A percentile compares a stretch with the other conserved stretches of the same genome.
Conservation (phyloP, 2,797 vertebrate genomes). For the Limosa lapponica region DNA sequence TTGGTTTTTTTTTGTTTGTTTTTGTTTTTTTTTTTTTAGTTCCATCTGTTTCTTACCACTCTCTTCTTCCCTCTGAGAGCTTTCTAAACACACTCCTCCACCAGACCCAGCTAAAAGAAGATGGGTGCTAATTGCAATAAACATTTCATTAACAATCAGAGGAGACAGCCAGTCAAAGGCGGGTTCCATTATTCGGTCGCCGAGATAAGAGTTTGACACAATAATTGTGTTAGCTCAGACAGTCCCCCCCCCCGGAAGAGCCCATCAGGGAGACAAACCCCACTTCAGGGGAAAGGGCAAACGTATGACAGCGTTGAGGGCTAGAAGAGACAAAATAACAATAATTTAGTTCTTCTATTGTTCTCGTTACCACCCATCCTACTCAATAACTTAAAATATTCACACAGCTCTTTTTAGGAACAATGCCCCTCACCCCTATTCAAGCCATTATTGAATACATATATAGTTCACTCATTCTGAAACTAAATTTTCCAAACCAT, state of each 20-base stretch:
- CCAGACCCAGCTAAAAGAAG: neutral
- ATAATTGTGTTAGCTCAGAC: constrained; percentile 30
- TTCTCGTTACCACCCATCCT: constrained; percentile 3
- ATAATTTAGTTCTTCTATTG: constrained; percentile 22
- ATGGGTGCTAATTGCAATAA: neutral
- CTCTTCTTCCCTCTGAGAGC: neutral
- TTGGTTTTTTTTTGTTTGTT: neutral
- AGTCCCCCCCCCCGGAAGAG: constrained; percentile 5
- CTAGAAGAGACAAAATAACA: constrained; percentile 42
- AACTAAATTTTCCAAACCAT: constrained; percentile 38
- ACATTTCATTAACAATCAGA: neutral
- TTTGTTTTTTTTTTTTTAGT: neutral
- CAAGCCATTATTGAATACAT: neutral
- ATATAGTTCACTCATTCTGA: neutral
- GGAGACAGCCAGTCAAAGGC: neutral
- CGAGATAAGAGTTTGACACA: constrained; percentile 31
- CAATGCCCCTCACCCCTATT: neutral
- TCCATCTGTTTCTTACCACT: neutral
- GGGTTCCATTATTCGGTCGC: neutral
- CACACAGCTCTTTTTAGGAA: constrained; percentile 23
- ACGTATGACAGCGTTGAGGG: neutral
- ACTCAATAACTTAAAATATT: constrained; percentile 46
- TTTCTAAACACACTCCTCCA: neutral
- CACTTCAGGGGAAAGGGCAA: neutral
- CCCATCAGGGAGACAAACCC: neutral